Conservation (phyloP, 2,888 invertebrate genomes). For the Synanthedon formicaeformis region DNA sequence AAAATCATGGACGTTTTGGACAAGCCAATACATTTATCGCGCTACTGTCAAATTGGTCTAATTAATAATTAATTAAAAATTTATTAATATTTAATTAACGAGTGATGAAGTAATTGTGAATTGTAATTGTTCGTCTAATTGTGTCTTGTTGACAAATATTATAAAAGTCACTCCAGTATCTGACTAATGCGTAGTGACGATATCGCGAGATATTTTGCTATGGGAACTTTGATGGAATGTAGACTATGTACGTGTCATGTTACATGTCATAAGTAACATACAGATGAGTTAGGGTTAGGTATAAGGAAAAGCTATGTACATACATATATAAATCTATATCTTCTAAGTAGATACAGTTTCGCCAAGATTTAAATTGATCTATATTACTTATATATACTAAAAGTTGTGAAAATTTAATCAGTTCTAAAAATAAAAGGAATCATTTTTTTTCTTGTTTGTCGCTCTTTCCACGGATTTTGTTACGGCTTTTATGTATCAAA, state of each 20-base stretch:
- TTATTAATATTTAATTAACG: too few species aligned
- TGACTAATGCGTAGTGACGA: slow-evolving; percentile 10
- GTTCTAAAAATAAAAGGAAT: too few species aligned
- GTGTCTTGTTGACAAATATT: slow-evolving; percentile 1
- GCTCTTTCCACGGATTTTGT: neutral
- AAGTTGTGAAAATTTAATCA: too few species aligned
- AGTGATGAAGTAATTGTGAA: neutral
- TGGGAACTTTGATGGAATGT: slow-evolving; percentile 19
- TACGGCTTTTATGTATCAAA: too few species aligned
- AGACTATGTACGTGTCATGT: slow-evolving; percentile 6
- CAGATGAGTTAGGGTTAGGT: neutral
- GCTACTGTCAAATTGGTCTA: too few species aligned
- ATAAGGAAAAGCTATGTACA: neutral
- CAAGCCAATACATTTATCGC: too few species aligned
- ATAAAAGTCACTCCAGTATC: slow-evolving; percentile 7
- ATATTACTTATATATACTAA: too few species aligned
- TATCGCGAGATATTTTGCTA: slow-evolving; percentile 13
- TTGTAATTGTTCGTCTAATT: neutral
- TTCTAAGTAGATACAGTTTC: too few species aligned
- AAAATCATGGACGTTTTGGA: too few species aligned
- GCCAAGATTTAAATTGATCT: too few species aligned
- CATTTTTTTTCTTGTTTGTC: too few species aligned
- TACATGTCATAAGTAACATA: neutral
- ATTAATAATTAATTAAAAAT: too few species aligned
- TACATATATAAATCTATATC: neutral